Evolutionary conservation across 2,888 invertebrate genomes (phyloP).

Genomic region (Pegoplata infirma): DNA sequence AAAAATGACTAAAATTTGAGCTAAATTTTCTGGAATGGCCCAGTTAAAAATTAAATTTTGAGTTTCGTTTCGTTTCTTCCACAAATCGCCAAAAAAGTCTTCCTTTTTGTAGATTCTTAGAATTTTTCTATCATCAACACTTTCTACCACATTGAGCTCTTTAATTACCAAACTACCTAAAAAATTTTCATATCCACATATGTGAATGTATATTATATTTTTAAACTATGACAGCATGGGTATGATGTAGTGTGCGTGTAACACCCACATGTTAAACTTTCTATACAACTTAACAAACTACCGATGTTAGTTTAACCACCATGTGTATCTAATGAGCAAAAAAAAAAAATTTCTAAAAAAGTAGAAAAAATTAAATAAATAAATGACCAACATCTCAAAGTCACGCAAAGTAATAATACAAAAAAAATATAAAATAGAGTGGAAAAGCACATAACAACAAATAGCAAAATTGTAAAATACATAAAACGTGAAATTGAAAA

Average conservation of each 20-base stretch:
- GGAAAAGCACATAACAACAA: slow-evolving; percentile 20
- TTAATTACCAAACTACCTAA: not conserved
- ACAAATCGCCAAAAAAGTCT: no score
- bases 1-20: no score
- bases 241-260: slow-evolving; percentile 52
- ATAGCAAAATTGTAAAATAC: not conserved
- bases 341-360: slow-evolving; percentile 11
- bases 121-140: no score
- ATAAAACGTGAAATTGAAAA: slow-evolving; percentile 1
- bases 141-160: not conserved
- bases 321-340: slow-evolving; percentile 53
- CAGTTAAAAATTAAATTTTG: no score
- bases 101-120: no score
- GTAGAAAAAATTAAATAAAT: slow-evolving; percentile 61
- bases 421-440: not conserved
- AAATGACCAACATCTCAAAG: slow-evolving; percentile 71
- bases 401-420: slow-evolving; percentile 71
- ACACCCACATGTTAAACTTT: slow-evolving; percentile 49
- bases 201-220: slow-evolving; percentile 34
- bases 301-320: slow-evolving; percentile 34
- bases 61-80: no score
- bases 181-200: not conserved
- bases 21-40: no score
- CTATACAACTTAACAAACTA: not conserved
- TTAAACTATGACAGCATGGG: slow-evolving; percentile 55